Evolutionary conservation across 2,113 vertebrate species (phyloP), one percentile per base, ranked within the genome.

Genomic region (Struthidea cinerea): DNA sequence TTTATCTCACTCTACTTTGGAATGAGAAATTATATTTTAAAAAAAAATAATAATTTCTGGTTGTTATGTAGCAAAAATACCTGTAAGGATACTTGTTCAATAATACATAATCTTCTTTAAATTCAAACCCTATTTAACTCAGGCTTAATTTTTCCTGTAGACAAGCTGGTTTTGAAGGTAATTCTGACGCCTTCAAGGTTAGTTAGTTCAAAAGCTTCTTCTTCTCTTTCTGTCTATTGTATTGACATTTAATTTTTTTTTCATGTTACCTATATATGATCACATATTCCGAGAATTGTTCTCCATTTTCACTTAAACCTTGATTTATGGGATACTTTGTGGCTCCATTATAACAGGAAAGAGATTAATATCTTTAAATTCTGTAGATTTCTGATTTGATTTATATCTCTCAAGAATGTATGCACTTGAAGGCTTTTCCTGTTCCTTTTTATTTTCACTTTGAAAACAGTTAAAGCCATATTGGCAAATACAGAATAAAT

Each of bases 241-340:
- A 65, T 55, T 56, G 67, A 56, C 6, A 52, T 59, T 94, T 59
- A 32, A 26, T 26, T 74, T 83, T 49, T 77, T 41, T 44, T 39
- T 17, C 6, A 71, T 63, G 44, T 61, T 93, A 74, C 69, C n/a
- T 64, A 68, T 80, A 63, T 86, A 22, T 32, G 46, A 69, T 46
- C 10, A 50, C 7, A 39, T 49, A 68, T 44, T 89, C 71, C 49
- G 32, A 96, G 83, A 68, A 81, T 52, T 93, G 28, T 92, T 84
- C 74, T 91, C 70, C n/a, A 41, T 46, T 46, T 94, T 96, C 71
- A 94, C 37, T 90, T 52, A 95, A 59, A 67, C 50, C 63, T 93
- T 95, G 78, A 96, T 91, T 94, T 89, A 79, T 89, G n/a, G 49
- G 93, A 87, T 94, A 75, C 39, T 92, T 90, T 94, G 69, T 93